Base-by-base conservation (phyloP, 2,113 vertebrate species). In the Oryzias celebensis region DNA sequence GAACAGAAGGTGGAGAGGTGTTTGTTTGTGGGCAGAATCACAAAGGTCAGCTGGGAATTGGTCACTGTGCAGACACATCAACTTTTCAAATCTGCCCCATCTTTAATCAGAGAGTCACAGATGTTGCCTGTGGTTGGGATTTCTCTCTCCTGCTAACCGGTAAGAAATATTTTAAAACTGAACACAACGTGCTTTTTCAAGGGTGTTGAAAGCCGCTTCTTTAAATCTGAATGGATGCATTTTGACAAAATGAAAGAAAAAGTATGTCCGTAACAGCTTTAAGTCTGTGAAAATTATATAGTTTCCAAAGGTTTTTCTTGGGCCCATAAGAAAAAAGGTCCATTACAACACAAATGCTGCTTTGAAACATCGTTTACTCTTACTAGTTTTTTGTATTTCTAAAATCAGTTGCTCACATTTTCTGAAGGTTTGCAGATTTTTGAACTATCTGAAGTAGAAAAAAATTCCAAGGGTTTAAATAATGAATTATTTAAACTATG, bases 121-220 rank as follows among this genome's bases (percentile, higher is more conserved):
- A 93, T 67, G 94, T 96, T 49, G 89, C 94, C 41, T 98, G 96
- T 82, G 96, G 96, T 61, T 98, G 96, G 96, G 94, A 98, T 87
- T 98, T 98, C 80, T 95, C 94, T 15, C 82, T 98, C 64, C 63
- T 96, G 52, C 91, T 98, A 58, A 91, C 84, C 78, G 93, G 95
- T 96, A 83, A 93, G 85, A 26, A 50, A 5, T 95, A 78, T 92
- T 80, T 23, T 48, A 6, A 0, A 10, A 57, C 73, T 62, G 5
- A 42, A n/a, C n/a, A 3, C 18, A 26, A 18, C 22, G n/a, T 23
- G 20, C 14, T 48, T 8, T 18, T 48, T 48, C 8, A 16, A 45
- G 17, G 16, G 1, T 20, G 20, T 20, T 20, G 20, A 20, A 20
- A 20, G 20, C 20, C 1, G 20, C 20, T 20, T 20, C 20, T 1